phyloP scores from a whole-genome alignment of 2,888 invertebrate genomes.

The Nomada fucata region DNA sequence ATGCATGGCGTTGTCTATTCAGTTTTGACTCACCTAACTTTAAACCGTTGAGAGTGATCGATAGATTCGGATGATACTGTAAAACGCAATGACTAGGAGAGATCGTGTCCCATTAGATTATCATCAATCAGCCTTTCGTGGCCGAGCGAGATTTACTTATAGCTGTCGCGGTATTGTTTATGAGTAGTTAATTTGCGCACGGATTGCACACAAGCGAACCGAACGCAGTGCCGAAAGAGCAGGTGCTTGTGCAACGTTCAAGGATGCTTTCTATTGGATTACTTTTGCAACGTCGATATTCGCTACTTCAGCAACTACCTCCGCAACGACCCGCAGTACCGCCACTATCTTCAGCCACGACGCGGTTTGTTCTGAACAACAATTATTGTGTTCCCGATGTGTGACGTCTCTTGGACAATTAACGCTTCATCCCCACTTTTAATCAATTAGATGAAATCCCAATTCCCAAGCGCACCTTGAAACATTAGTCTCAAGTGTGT shows the following conservation, averaged over 20 bases:
- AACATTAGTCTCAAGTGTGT: too few species aligned
- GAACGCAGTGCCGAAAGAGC: conserved; percentile 82
- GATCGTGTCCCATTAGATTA: background rate
- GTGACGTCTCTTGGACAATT: conserved; percentile 79
- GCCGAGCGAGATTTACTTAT: conserved; percentile 15
- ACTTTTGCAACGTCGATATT: conserved; percentile 86
- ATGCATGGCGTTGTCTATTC: conserved; percentile 13
- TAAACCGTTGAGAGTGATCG: background rate
- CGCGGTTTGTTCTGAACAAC: conserved; percentile 82
- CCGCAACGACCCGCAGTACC: conserved; percentile 85
- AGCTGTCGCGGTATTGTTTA: conserved; percentile 79
- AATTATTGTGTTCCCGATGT: conserved; percentile 79
- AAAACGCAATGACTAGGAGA: background rate
- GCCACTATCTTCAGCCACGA: conserved; percentile 80
- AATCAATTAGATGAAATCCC: background rate
- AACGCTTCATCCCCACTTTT: conserved; percentile 30
- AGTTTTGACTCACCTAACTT: background rate
- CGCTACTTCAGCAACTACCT: conserved; percentile 88
- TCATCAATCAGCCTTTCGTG: background rate
- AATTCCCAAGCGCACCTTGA: too few species aligned
- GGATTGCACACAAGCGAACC: conserved; percentile 82
- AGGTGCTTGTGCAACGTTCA: conserved; percentile 86
- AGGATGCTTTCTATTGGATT: conserved; percentile 86
- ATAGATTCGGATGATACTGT: background rate
- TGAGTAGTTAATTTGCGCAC: conserved; percentile 82